These are phyloP conservation scores for Sympetrum striolatum DNA, from an alignment of 2,888 invertebrate species.

Conservation along the genomic window DNA sequence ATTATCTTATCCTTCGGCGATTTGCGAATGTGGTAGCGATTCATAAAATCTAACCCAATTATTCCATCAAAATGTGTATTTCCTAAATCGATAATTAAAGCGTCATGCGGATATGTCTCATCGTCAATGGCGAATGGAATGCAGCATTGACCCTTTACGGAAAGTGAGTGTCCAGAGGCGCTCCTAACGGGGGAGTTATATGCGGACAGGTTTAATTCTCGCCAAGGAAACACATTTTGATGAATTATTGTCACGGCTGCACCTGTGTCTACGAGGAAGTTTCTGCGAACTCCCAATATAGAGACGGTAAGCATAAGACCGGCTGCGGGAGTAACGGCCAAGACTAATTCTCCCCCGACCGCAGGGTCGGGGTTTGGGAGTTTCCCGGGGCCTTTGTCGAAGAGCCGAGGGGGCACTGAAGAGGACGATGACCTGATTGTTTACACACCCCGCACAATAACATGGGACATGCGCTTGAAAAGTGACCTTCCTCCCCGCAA, in stretches of 20 bases:
- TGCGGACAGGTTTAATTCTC: too few relatives aligned
- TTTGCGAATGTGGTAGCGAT: neutral
- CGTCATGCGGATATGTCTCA: neutral
- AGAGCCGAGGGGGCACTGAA: too few relatives aligned
- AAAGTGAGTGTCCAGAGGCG: neutral
- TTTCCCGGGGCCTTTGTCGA: too few relatives aligned
- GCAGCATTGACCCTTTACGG: neutral
- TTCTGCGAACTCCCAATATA: neutral
- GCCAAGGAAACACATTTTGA: neutral
- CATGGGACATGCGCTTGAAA: too few relatives aligned
- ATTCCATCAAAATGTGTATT: neutral
- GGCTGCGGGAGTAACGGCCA: neutral
- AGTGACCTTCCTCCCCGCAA: too few relatives aligned
- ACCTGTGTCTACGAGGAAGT: neutral
- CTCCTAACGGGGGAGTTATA: too few relatives aligned
- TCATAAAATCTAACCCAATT: neutral
- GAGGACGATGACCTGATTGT: too few relatives aligned
- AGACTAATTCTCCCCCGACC: neutral
- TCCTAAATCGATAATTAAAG: neutral
- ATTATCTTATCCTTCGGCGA: neutral
- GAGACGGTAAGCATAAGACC: neutral
- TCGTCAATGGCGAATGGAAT: neutral
- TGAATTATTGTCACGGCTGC: neutral
- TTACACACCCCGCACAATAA: too few relatives aligned
- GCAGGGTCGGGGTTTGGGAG: neutral